A percentile compares a stretch with the other conserved stretches of the same genome.
These are phyloP conservation scores for Aporophyla lueneburgensis DNA, from an alignment of 2,888 invertebrate species.

Conservation along the genomic window DNA sequence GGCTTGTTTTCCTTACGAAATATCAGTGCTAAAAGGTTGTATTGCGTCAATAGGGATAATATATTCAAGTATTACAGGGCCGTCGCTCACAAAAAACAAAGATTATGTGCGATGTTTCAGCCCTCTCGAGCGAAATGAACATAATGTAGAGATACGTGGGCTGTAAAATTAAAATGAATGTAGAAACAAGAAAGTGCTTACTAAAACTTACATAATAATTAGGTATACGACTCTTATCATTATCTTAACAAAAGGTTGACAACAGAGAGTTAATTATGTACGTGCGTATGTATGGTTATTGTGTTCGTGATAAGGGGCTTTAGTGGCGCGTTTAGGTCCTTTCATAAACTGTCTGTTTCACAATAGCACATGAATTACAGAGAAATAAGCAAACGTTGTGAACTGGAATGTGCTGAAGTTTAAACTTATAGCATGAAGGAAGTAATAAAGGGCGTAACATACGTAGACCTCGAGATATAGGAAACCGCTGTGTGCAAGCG, in stretches of 20 bases:
- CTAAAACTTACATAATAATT: conserved; percentile 66
- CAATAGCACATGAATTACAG: conserved; percentile 69
- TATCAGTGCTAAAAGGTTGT: conserved; percentile 75
- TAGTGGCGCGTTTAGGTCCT: conserved; percentile 59
- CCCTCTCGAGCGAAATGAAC: conserved; percentile 29
- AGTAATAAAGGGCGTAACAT: conserved; percentile 74
- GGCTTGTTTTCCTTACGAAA: conserved; percentile 72
- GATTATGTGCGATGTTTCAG: conserved; percentile 41
- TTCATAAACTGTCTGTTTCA: conserved; percentile 65
- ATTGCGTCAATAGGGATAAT: conserved; percentile 64
- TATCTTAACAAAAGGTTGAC: conserved; percentile 69
- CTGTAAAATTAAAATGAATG: conserved; percentile 52
- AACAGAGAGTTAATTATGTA: conserved; percentile 65
- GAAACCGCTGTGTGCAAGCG: conserved; percentile 74
- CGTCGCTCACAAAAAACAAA: conserved; percentile 53
- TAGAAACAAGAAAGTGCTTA: conserved; percentile 51
- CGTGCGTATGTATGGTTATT: conserved; percentile 62
- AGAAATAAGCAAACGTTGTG: conserved; percentile 69
- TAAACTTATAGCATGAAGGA: conserved; percentile 74
- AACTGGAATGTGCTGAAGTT: conserved; percentile 70
- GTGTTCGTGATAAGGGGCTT: conserved; percentile 62
- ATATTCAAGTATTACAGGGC: conserved; percentile 54
- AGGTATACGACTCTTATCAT: conserved; percentile 61
- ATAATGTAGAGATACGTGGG: conserved; percentile 31
- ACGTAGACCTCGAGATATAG: conserved; percentile 73